Evolutionary conservation across 2,113 vertebrate species (phyloP).

Genomic region (Mesoclemmys tuberculata): DNA sequence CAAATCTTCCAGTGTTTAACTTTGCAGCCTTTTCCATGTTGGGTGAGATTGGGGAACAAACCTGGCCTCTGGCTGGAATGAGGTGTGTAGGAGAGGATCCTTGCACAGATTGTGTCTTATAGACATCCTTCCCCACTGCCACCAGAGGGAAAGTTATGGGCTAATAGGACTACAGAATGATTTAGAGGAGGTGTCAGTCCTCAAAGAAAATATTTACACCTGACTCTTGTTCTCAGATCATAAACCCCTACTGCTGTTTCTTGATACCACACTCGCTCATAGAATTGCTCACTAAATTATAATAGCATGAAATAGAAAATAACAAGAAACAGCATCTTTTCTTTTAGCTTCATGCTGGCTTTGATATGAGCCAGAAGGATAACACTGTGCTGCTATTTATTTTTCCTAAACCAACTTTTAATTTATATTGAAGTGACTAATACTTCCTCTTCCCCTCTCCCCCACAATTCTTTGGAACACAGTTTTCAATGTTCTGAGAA

Average conservation of each 20-base stretch:
- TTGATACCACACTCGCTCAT: not conserved
- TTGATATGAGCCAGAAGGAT: not conserved
- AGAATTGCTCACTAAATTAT: not conserved
- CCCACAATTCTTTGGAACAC: not conserved
- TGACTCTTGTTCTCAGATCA: not conserved
- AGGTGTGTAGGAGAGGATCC: no score
- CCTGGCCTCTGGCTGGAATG: not conserved
- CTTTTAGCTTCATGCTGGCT: not conserved
- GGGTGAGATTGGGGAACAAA: not conserved
- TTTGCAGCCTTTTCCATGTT: not conserved
- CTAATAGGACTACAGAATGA: not conserved
- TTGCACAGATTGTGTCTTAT: not conserved
- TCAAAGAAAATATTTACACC: not conserved
- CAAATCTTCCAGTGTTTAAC: not conserved
- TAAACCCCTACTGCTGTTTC: not conserved
- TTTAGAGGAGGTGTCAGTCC: not conserved
- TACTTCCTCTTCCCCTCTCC: rapidly evolving
- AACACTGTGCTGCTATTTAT: not conserved
- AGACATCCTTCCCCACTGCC: not conserved
- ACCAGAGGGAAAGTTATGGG: not conserved
- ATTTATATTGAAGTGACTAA: not conserved
- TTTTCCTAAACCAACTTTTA: not conserved
- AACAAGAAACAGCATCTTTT: not conserved
- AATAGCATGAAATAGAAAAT: not conserved
- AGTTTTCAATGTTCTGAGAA: not conserved